These are phyloP conservation scores for Enoplolaimus lenunculus DNA, from an alignment of 2,888 invertebrate genomes.

Conservation along the genomic window DNA sequence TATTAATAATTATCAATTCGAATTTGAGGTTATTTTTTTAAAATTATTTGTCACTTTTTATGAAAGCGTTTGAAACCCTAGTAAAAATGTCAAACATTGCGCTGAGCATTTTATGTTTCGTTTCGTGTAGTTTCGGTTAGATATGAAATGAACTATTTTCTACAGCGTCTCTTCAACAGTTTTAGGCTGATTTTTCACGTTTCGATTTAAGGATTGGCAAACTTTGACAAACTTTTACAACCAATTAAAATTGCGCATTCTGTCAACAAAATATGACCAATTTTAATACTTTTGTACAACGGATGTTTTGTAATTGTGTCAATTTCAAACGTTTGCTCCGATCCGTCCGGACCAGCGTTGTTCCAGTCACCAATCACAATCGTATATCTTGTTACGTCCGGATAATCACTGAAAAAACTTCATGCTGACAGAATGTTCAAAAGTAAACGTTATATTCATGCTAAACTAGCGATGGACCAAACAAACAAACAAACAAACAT, in stretches of 20 bases:
- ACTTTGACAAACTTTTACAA: not conserved
- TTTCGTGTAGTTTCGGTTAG: too few relatives aligned
- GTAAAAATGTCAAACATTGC: too few relatives aligned
- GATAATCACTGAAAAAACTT: conserved; percentile 31
- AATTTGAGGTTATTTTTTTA: too few relatives aligned
- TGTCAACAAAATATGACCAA: not conserved
- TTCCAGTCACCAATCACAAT: conserved; percentile 62
- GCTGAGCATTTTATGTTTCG: too few relatives aligned
- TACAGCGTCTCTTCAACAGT: too few relatives aligned
- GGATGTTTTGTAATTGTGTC: conserved; percentile 56
- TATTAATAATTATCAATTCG: too few relatives aligned
- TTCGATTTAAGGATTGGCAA: not conserved
- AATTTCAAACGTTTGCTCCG: conserved; percentile 56
- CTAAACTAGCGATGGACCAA: conserved; percentile 13
- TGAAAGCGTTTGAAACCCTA: too few relatives aligned
- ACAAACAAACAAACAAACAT: too few relatives aligned
- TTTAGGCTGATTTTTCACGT: too few relatives aligned
- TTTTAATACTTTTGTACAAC: conserved; percentile 32
- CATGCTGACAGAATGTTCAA: too few relatives aligned
- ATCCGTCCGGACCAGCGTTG: conserved; percentile 50
- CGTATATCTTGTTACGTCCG: conserved; percentile 49
- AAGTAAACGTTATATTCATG: not conserved
- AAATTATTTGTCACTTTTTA: too few relatives aligned
- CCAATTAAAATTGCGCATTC: not conserved
- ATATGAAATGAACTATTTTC: too few relatives aligned